phyloP scores from a whole-genome alignment of 2,113 vertebrate genomes.

The Psephotus haematonotus region DNA sequence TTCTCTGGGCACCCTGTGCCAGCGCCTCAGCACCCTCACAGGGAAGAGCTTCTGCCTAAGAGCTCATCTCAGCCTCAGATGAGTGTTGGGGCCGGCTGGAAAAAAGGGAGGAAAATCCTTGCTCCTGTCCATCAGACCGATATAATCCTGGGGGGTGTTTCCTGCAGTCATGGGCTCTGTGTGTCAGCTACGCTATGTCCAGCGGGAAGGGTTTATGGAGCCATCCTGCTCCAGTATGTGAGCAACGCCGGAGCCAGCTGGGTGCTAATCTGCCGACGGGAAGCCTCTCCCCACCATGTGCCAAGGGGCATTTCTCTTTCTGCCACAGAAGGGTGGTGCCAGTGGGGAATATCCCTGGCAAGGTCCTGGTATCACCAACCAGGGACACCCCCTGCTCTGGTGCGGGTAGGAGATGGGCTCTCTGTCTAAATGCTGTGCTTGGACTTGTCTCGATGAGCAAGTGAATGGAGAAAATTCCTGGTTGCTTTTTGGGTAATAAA shows the following conservation, averaged over 20 bases:
- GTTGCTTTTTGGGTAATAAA: neutral
- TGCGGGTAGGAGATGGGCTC: too few relatives aligned
- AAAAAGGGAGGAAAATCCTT: neutral
- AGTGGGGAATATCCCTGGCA: neutral
- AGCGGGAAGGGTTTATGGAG: neutral
- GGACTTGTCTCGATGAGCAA: rapidly evolving
- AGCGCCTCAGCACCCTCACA: neutral
- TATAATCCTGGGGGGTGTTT: neutral
- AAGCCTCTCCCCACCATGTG: neutral
- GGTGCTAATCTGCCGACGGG: constrained; percentile 34
- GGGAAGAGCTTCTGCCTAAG: neutral
- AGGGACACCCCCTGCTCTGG: neutral
- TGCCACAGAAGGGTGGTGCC: neutral
- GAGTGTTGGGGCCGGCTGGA: neutral
- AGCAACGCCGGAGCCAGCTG: neutral
- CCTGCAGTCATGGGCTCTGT: neutral
- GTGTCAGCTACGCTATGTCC: neutral
- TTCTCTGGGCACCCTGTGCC: neutral
- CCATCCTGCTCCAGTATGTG: neutral
- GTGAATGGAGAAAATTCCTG: neutral
- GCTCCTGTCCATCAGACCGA: rapidly evolving
- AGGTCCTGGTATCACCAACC: neutral
- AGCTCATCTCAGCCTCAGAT: neutral
- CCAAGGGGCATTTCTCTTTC: neutral
- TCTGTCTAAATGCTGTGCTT: rapidly evolving